Evolutionary conservation across 2,888 invertebrate species (phyloP), one percentile per base, ranked within the genome.

Genomic region (Nomada ruficornis): DNA sequence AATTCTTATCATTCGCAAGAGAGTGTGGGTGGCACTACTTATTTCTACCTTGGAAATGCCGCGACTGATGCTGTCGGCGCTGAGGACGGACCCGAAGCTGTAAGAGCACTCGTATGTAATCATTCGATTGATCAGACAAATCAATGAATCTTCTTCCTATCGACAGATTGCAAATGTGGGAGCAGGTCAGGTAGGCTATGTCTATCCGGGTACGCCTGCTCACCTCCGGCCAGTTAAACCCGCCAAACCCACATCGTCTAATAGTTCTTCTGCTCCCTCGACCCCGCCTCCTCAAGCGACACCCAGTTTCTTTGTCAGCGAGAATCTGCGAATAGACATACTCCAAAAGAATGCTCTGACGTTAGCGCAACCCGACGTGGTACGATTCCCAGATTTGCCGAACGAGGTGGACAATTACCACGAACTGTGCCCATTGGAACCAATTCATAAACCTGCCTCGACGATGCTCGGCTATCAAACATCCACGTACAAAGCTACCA

Each of bases 11-110:
- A 93, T 89, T 94, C 94, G 72, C 95, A 98, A 96, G 98, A 98
- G 94, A 98, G 97, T 95, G 98, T 98, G 83, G 98, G 98, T 75
- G 98, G 98, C 42, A 98, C 98, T 20, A 98, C 98, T 67, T 99
- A 98, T 94, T 99, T 98, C 94, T 99, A 98, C 94, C 95, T 97
- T 54, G 96, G 96, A 81, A 93, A 93, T 80, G 88, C 92, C 55
- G 88, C 91, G 23, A 87, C 90, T 59, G 93, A 93, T 73, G 60
- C 72, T 42, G 86, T 93, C 44, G 87, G 88, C 59, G 89, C 86
- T 11, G 93, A 93, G 47, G 93, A 93, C 57, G 90, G 89, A 71
- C 80, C 86, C 50, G 93, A 93, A 75, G 87, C 90, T 70, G 93
- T 93, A 82, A 92, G 91, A 13, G 36, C 1, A 26, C 42, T 9